Evolutionary conservation across 1,140 invertebrate species (phyloP), one percentile per base, ranked within the genome.

Genomic region (Eriosoma lanigerum): DNA sequence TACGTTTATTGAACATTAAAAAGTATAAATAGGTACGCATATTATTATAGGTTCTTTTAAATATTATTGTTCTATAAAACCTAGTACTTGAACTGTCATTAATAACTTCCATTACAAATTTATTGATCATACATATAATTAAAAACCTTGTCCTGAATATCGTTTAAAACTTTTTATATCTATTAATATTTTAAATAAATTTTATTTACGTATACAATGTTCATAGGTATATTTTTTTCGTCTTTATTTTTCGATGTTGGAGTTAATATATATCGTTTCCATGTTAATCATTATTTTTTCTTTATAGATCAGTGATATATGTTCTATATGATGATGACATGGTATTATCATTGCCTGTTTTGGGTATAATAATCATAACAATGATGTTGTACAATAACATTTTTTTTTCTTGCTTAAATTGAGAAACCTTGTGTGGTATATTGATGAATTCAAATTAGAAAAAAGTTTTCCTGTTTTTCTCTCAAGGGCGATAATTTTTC

Each of bases 101-200:
- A 48, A 56, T n/a, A 29, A 15, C 24, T 75, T 54, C 70, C 12
- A 75, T 75, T 44, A 21, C 52, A 75, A 56, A 58, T 54, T 73
- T 58, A 2, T 58, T 9, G 72, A 38, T 58, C 29, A 75, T 75
- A 52, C 52, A 29, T 21, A 58, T 56, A 17, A 24, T 58, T 75
- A 24, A 75, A 60, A 78, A 78, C 75, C 75, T 78, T 78, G 75
- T 78, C 15, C 75, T 21, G 72, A 62, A 60, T 78, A 60, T 62
- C 26, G 24, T 52, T 72, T 52, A 52, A 72, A 72, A 78, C 73
- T 62, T 60, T 60, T 78, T 46, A 60, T 48, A n/a, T n/a, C 8
- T 38, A 38, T 38, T 24, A 66, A 66, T 24, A n/a, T n/a, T n/a
- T n/a, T n/a, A n/a, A n/a, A n/a, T n/a, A n/a, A n/a, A n/a, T n/a